Evolutionary conservation across 2,113 vertebrate genomes (phyloP), one percentile per base, ranked within the genome.

Genomic region (Nothobranchius kuhntae): DNA sequence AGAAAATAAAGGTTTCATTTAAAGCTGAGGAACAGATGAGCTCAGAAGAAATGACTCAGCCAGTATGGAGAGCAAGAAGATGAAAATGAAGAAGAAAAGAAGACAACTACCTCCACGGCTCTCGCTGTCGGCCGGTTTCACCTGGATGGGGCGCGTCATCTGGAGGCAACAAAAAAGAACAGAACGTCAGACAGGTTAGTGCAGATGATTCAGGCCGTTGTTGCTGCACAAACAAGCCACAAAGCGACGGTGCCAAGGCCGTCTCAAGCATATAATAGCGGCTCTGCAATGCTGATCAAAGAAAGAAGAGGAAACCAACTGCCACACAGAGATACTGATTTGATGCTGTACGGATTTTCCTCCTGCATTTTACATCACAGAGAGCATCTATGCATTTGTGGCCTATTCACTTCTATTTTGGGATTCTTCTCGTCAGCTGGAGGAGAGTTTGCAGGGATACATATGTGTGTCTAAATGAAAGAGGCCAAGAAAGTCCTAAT

Each of bases 81-180:
- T 57, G 30, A 86, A 89, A 75, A 71, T 78, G 73, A 91, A 81
- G 88, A 91, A 90, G 86, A 90, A 93, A 94, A 87, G 83, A 91
- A 94, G 89, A 92, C 89, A 93, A 93, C 93, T 98, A 98, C 97
- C 97, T 98, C 97, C 97, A 94, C 97, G 95, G 88, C 97, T 98
- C 92, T 98, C 97, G 70, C 97, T 98, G 95, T 98, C 97, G 65
- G 97, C 97, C 38, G 97, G 97, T 91, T 99, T 99, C 96, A 99
- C 97, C 94, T 99, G 97, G 95, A 99, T 99, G 5, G 97, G 97
- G 83, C 97, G 95, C 91, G 96, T 98, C 97, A 99, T 99, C 97
- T 99, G 93, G 14, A 82, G 73, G 57, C 59, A 65, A 80, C 38
- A 21, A 76, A 81, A 53, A 64, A 78, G 54, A 21, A 83, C 72